A percentile compares a stretch with the other conserved stretches of the same genome.
Conservation (phyloP, 2,797 vertebrate genomes). For the Florisuga fusca region DNA sequence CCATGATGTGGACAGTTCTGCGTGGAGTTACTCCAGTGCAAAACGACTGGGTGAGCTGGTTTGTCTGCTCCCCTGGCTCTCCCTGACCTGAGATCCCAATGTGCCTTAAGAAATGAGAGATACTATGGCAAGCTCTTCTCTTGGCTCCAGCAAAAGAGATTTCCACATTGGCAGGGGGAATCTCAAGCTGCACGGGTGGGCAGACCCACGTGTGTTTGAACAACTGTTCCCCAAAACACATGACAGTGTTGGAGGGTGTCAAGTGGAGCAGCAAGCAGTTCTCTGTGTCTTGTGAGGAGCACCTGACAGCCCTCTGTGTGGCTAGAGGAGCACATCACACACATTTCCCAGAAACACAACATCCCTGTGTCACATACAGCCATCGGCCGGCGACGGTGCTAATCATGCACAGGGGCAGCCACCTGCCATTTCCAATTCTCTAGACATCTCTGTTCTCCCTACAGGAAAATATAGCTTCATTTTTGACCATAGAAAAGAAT, state of each 20-base stretch:
- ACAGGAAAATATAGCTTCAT: neutral
- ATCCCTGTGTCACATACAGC: neutral
- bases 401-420: neutral
- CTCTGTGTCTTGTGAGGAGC: neutral
- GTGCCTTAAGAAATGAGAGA: neutral
- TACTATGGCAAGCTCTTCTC: neutral
- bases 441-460: neutral
- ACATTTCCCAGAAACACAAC: neutral
- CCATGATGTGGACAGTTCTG: neutral
- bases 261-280: neutral
- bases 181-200: neutral
- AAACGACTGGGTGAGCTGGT: accelerated
- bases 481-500: neutral
- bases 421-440: slow-evolving; percentile 2
- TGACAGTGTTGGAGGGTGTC: neutral
- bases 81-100: neutral
- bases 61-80: neutral
- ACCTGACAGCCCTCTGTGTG: neutral
- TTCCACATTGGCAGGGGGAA: accelerated
- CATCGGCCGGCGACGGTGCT: accelerated
- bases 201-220: neutral
- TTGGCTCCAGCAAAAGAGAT: neutral
- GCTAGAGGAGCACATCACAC: neutral
- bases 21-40: neutral
- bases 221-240: neutral